Percentiles rank a stretch among this genome's conserved stretches.
Evolutionary conservation across 2,797 vertebrate species (phyloP).

Genomic region (Tokudaia muenninki): DNA sequence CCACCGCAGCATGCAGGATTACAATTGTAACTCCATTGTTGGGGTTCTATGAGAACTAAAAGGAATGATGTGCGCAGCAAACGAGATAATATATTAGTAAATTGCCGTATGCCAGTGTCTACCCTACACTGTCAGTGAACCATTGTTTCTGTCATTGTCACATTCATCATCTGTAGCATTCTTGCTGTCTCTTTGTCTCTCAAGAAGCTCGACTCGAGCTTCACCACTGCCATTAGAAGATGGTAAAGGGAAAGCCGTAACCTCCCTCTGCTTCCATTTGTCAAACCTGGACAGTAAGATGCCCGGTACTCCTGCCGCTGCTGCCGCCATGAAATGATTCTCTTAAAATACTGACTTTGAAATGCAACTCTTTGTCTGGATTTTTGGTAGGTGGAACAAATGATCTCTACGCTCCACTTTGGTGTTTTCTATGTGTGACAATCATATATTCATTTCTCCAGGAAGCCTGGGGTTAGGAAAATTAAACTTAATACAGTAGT

Average conservation of each 20-base stretch:
- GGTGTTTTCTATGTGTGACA: not conserved
- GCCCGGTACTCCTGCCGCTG: not conserved
- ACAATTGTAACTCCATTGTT: not conserved
- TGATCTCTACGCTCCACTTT: not conserved
- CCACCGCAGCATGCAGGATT: not conserved
- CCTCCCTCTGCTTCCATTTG: accelerated
- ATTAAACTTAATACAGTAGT: not conserved
- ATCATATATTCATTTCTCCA: not conserved
- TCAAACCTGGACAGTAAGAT: not conserved
- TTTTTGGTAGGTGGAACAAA: not conserved
- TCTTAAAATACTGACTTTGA: not conserved
- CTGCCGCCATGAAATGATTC: not conserved
- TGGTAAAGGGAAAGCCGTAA: not conserved
- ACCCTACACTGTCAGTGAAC: not conserved
- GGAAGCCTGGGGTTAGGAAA: not conserved
- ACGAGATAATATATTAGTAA: not conserved
- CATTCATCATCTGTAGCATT: not conserved
- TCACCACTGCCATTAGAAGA: not conserved
- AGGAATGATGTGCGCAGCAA: not conserved
- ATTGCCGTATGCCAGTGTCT: not conserved
- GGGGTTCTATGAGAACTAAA: not conserved
- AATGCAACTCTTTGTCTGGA: not conserved
- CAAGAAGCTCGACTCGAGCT: not conserved
- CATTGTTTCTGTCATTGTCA: not conserved
- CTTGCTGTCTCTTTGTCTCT: not conserved